Evolutionary conservation across 2,797 vertebrate species (phyloP), one percentile per base, ranked within the genome.

Genomic region (Epinephelus malabaricus): DNA sequence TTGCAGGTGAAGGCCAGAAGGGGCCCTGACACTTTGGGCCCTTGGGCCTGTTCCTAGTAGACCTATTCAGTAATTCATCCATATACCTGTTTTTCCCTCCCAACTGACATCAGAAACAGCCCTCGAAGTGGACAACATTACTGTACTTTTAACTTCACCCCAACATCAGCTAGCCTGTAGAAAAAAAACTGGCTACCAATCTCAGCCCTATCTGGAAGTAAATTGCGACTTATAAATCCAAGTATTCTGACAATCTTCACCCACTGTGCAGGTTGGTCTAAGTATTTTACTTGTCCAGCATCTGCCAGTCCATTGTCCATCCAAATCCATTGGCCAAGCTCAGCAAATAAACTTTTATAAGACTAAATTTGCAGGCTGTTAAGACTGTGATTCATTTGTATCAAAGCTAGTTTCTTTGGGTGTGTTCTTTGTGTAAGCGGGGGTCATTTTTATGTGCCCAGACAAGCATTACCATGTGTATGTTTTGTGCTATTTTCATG

Each of bases 241-340:
- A 45, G 27, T 68, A 23, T 66, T 66, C 66, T 58, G 64, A 73
- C 70, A 69, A 47, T 67, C 51, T 64, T 83, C 61, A 69, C 47
- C 34, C 54, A 30, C 69, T 49, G 38, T 60, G 13, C 51, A 68
- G 27, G 45, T 47, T 69, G 38, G 27, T 72, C 14, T 56, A 18
- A 55, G 7, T 43, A 51, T 53, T 82, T 80, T 46, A 75, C 51
- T 80, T 56, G 53, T 34, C 47, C 13, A 25, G 4, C 49, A 53
- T 70, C 64, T 69, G 70, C 69, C 61, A 82, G 71, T 66, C 72
- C 13, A 70, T 67, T 64, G 53, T 74, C 76, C 69, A 51, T 68
- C 68, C 53, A 30, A 50, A 27, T 64, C 69, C 49, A 54, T 54
- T 63, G 50, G 69, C 45, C 67, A 73, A 84, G 80, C 27, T 81